Conservation (phyloP, 2,888 invertebrate species). For the Cephonodes hylas region DNA sequence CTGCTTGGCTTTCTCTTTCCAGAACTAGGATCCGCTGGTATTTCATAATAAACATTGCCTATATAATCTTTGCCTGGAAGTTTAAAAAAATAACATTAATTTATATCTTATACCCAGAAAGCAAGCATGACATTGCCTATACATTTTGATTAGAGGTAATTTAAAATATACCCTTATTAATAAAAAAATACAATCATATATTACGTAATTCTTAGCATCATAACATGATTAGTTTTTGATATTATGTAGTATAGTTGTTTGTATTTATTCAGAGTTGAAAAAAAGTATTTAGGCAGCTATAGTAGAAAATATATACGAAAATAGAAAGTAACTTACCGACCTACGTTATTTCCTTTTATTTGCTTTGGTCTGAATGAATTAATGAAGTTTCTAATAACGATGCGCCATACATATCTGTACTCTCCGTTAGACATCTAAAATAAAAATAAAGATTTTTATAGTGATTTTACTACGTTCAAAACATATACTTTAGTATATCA, state of each 20-base stretch:
- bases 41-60: slow-evolving; percentile 92
- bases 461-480: no score
- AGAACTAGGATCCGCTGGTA: slow-evolving; percentile 83
- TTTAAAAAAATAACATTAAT: slow-evolving; percentile 22
- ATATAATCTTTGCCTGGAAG: slow-evolving; percentile 86
- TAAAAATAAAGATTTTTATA: no score
- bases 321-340: slow-evolving; percentile 31
- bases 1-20: slow-evolving; percentile 85
- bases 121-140: no score
- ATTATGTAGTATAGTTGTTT: no score
- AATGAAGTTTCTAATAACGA: slow-evolving; percentile 82
- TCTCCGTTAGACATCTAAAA: slow-evolving; percentile 64
- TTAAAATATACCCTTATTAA: no score
- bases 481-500: no score
- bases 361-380: slow-evolving; percentile 79
- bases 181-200: no score
- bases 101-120: no score
- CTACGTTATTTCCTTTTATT: slow-evolving; percentile 60
- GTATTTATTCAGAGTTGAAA: no score
- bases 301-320: neutral
- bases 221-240: no score
- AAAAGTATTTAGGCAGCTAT: neutral
- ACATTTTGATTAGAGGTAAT: no score
- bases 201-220: no score
- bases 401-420: slow-evolving; percentile 59